These are phyloP conservation scores for Anisognathus igniventris DNA, from an alignment of 2,797 vertebrate genomes.

Conservation along the genomic window DNA sequence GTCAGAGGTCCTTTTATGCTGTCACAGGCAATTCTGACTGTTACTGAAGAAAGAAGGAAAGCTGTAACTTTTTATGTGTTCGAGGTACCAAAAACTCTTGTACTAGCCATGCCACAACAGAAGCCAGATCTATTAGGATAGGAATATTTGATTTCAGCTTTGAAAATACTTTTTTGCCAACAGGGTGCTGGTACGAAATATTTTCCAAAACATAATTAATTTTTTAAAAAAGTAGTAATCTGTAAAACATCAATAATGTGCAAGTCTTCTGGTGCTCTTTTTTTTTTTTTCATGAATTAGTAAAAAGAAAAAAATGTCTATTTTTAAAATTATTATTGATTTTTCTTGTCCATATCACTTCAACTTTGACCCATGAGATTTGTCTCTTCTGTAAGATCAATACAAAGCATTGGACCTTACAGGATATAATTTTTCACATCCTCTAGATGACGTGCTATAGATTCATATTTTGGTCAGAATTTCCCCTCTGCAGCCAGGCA, in stretches of 20 bases:
- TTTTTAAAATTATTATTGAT: slow-evolving; percentile 67
- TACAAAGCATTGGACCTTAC: slow-evolving; percentile 57
- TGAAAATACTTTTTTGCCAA: background rate
- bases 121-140: background rate
- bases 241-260: background rate
- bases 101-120: background rate
- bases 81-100: background rate
- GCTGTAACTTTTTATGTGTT: background rate
- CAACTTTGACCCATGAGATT: slow-evolving; percentile 63
- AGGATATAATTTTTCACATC: slow-evolving; percentile 59
- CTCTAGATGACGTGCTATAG: background rate
- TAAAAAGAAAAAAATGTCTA: slow-evolving; percentile 17
- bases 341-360: slow-evolving; percentile 50
- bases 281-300: slow-evolving; percentile 38
- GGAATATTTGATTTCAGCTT: background rate
- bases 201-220: background rate
- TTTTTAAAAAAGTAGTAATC: background rate
- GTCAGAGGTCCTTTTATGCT: background rate
- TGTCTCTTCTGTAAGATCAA: slow-evolving; percentile 57
- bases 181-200: background rate
- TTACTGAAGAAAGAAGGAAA: background rate
- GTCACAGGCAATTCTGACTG: background rate
- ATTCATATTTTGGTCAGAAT: slow-evolving; percentile 24
- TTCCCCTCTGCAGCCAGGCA: background rate
- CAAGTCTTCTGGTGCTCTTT: background rate